Evolutionary conservation across 2,888 invertebrate species (phyloP).

Genomic region (Phyllotreta striolata): DNA sequence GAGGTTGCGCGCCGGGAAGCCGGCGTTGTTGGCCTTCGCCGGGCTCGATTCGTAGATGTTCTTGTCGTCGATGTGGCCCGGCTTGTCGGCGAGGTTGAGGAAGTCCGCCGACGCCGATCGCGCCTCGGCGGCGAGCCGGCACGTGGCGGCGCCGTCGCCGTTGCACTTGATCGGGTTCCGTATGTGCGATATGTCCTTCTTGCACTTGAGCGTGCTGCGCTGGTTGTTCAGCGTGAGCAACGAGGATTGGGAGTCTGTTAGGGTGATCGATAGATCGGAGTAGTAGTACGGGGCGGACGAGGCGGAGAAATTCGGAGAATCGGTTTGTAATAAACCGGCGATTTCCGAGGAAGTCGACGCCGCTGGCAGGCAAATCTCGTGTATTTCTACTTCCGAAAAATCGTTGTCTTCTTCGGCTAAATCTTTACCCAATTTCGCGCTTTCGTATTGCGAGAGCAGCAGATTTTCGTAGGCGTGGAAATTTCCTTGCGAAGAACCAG

Average conservation of each 20-base stretch:
- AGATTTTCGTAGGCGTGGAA: conserved; percentile 57
- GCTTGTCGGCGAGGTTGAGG: conserved; percentile 71
- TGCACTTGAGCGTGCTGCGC: conserved; percentile 68
- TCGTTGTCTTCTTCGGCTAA: conserved; percentile 38
- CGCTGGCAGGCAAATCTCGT: conserved; percentile 49
- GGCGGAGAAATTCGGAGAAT: conserved; percentile 41
- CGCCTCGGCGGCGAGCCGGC: conserved; percentile 67
- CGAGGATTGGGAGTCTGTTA: conserved; percentile 50
- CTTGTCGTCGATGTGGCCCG: conserved; percentile 71
- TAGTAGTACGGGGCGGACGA: conserved; percentile 86
- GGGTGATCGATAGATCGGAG: conserved; percentile 71
- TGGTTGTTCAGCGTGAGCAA: conserved; percentile 72
- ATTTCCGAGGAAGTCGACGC: no score
- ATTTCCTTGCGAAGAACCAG: conserved; percentile 22
- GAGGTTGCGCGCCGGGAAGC: conserved; percentile 63
- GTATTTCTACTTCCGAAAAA: conserved; percentile 49
- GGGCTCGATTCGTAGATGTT: conserved; percentile 76
- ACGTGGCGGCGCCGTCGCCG: conserved; percentile 54
- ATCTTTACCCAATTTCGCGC: conserved; percentile 24
- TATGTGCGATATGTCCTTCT: conserved; percentile 75
- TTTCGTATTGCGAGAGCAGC: conserved; percentile 43
- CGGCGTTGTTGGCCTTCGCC: conserved; percentile 65
- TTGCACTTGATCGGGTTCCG: conserved; percentile 72
- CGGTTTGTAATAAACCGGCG: no score
- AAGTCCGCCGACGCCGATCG: conserved; percentile 73